A percentile compares a stretch with the other conserved stretches of the same genome.
Conservation (phyloP, 2,888 invertebrate genomes). For the Bellardia pandia region DNA sequence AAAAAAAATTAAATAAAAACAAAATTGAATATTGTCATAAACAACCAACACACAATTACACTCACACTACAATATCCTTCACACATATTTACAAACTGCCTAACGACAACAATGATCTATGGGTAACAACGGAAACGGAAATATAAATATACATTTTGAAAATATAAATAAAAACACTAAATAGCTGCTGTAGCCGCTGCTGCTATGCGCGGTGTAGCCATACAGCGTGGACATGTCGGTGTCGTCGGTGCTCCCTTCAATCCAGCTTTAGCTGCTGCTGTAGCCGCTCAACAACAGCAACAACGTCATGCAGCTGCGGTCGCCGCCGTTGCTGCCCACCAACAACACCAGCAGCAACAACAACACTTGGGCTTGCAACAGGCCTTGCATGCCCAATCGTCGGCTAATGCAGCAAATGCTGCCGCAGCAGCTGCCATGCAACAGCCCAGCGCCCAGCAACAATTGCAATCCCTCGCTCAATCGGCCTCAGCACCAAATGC, state of each 20-base stretch:
- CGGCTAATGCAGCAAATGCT: constrained; percentile 85
- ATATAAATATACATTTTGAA: constrained; percentile 66
- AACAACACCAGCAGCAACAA: constrained; percentile 83
- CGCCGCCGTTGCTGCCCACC: constrained; percentile 87
- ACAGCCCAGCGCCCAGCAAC: constrained; percentile 86
- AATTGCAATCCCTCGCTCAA: constrained; percentile 85
- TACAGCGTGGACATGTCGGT: constrained; percentile 88
- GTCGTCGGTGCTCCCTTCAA: constrained; percentile 85
- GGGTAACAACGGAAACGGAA: constrained; percentile 57
- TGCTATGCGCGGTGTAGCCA: constrained; percentile 92
- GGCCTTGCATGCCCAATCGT: constrained; percentile 80
- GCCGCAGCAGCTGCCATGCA: constrained; percentile 82
- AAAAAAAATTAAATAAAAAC: constrained; percentile 38
- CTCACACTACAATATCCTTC: constrained; percentile 27
- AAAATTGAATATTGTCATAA: constrained; percentile 24
- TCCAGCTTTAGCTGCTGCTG: constrained; percentile 86
- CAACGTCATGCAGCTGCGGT: constrained; percentile 84
- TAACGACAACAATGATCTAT: constrained; percentile 32
- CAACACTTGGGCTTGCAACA: constrained; percentile 77
- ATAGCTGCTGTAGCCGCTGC: constrained; percentile 86
- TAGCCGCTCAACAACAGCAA: constrained; percentile 86
- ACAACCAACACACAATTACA: constrained; percentile 31
- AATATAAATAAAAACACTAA: constrained; percentile 25
- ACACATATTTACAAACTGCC: constrained; percentile 27
- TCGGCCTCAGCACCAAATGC: constrained; percentile 79